Conservation (phyloP, 2,113 vertebrate genomes). For the Gopherus flavomarginatus region DNA sequence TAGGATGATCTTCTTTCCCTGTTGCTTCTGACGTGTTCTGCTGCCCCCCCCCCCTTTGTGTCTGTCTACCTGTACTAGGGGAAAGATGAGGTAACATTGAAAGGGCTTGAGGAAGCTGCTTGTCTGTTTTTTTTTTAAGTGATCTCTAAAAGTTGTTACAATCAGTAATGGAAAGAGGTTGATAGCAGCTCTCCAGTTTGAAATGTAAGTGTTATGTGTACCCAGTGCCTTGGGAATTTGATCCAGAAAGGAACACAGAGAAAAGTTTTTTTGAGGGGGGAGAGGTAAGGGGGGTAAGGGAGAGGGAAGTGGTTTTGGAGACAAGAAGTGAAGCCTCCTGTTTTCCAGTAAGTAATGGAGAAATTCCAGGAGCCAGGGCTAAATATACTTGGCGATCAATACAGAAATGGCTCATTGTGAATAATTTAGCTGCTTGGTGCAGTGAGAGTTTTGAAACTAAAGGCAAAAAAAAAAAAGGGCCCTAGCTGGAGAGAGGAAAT, state of each 20-base stretch:
- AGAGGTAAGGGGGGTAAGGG: slow-evolving; percentile 43
- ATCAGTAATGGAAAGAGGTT: slow-evolving; percentile 77
- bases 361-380: slow-evolving; percentile 89
- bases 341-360: slow-evolving; percentile 92
- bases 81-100: slow-evolving; percentile 80
- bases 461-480: slow-evolving; percentile 80
- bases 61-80: slow-evolving; percentile 81
- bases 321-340: slow-evolving; percentile 87
- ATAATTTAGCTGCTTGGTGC: slow-evolving; percentile 88
- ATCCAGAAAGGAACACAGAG: slow-evolving; percentile 78
- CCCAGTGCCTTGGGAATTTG: slow-evolving; percentile 80
- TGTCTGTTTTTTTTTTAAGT: slow-evolving; percentile 59
- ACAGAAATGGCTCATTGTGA: slow-evolving; percentile 91
- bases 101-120: slow-evolving; percentile 70
- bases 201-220: slow-evolving; percentile 81
- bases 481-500: slow-evolving; percentile 73
- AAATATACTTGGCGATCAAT: slow-evolving; percentile 91
- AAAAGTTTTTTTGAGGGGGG: slow-evolving; percentile 69
- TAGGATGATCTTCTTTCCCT: slow-evolving; percentile 73
- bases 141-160: slow-evolving; percentile 33
- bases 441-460: slow-evolving; percentile 87
- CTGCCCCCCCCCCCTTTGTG: slow-evolving; percentile 65
- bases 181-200: slow-evolving; percentile 78
- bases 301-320: slow-evolving; percentile 89
- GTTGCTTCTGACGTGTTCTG: slow-evolving; percentile 70